These are phyloP conservation scores for Eledone cirrhosa DNA, from an alignment of 2,888 invertebrate species.

Conservation along the genomic window DNA sequence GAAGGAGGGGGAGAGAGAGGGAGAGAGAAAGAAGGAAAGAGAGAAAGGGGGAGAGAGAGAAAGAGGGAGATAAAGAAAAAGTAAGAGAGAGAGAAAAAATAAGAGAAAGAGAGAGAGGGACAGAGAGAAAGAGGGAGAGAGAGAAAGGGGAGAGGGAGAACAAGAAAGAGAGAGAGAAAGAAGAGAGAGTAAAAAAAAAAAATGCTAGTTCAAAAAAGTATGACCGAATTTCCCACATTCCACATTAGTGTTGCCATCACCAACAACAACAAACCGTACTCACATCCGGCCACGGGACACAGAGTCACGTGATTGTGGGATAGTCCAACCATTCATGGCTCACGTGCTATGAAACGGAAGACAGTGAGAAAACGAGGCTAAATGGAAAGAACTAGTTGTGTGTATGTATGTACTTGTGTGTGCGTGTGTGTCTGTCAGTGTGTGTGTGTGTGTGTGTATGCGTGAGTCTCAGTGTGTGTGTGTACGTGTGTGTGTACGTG, in stretches of 20 bases:
- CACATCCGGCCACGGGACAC: constrained; percentile 22
- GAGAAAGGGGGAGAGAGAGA: no score
- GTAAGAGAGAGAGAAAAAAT: no score
- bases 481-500: not conserved
- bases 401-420: no score
- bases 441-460: not conserved
- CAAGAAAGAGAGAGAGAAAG: no score
- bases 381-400: no score
- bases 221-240: constrained; percentile 25
- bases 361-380: not conserved
- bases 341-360: constrained; percentile 19
- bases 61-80: no score
- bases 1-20: no score
- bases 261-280: constrained; percentile 7
- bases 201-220: not conserved
- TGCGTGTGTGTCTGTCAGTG: no score
- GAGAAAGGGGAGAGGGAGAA: no score
- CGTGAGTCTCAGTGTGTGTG: not conserved
- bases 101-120: no score
- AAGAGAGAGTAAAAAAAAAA: not conserved
- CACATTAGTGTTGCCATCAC: not conserved
- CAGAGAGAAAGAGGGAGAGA: no score
- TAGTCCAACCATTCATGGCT: constrained; percentile 25
- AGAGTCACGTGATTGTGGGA: constrained; percentile 19
- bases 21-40: no score